Evolutionary conservation across 2,113 vertebrate genomes (phyloP).

Genomic region (Ammodytes marinus): DNA sequence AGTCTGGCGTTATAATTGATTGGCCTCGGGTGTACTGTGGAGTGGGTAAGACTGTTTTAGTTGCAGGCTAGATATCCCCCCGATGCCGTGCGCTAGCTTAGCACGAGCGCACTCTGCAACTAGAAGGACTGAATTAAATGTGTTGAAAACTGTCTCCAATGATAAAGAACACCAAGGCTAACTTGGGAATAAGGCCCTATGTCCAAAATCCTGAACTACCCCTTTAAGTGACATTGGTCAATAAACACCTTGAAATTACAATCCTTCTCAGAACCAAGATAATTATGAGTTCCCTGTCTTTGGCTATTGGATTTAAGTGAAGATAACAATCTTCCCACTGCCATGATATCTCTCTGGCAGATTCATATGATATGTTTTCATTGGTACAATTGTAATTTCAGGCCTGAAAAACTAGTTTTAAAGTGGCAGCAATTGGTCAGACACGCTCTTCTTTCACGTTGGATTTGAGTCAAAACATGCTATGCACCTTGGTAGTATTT

Average conservation of each 20-base stretch:
- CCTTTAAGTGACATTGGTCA: not conserved
- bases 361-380: constrained; percentile 39
- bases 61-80: too few relatives aligned
- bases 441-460: not conserved
- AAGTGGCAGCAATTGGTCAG: not conserved
- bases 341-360: constrained; percentile 18
- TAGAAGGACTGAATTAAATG: too few relatives aligned
- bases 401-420: not conserved
- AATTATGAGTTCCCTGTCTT: not conserved
- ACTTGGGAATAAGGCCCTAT: too few relatives aligned
- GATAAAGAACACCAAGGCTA: too few relatives aligned
- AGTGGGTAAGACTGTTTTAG: too few relatives aligned
- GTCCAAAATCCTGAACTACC: too few relatives aligned
- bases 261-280: not conserved
- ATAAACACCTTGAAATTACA: not conserved
- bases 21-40: too few relatives aligned
- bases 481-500: not conserved
- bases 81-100: too few relatives aligned
- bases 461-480: too few relatives aligned
- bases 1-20: too few relatives aligned
- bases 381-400: not conserved
- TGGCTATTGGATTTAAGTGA: not conserved
- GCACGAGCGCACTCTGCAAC: too few relatives aligned
- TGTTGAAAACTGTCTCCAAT: too few relatives aligned
- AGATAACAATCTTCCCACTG: not conserved